Evolutionary conservation across 2,888 invertebrate genomes (phyloP).

Genomic region (Rhodophaea formosa): DNA sequence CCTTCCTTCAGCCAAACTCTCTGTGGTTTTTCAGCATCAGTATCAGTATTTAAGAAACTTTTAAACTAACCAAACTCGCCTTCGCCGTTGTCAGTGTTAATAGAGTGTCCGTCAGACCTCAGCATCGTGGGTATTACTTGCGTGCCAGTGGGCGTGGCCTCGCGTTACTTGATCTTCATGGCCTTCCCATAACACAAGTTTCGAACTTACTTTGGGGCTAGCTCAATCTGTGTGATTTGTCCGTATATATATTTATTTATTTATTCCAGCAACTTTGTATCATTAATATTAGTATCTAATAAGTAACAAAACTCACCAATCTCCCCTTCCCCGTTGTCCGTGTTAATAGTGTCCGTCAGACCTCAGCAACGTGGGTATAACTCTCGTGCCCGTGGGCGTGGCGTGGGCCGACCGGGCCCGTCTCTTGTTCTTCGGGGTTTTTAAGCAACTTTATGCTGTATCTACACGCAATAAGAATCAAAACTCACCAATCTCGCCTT

Average conservation of each 20-base stretch:
- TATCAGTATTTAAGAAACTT: too few relatives aligned
- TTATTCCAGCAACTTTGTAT: too few relatives aligned
- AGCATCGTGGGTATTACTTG: conserved; percentile 20
- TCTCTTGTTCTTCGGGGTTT: too few relatives aligned
- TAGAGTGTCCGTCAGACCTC: conserved; percentile 47
- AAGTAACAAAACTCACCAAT: conserved; percentile 56
- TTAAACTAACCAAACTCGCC: conserved; percentile 56
- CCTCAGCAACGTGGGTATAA: conserved; percentile 24
- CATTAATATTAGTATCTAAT: too few relatives aligned
- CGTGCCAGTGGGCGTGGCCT: conserved; percentile 25
- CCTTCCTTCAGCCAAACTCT: too few relatives aligned
- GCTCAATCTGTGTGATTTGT: too few relatives aligned
- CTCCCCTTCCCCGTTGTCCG: conserved; percentile 46
- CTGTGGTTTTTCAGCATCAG: too few relatives aligned
- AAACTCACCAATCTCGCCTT: conserved; percentile 51
- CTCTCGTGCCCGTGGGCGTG: not conserved
- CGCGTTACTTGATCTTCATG: conserved; percentile 31
- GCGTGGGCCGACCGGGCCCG: not conserved
- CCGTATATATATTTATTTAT: too few relatives aligned
- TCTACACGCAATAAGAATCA: too few relatives aligned
- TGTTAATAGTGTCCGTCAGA: conserved; percentile 70
- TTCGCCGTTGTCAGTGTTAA: conserved; percentile 57
- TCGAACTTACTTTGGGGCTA: too few relatives aligned
- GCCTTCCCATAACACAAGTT: too few relatives aligned
- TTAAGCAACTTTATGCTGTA: too few relatives aligned